Evolutionary conservation across 1,140 invertebrate species (phyloP), one percentile per base, ranked within the genome.

Genomic region (Marisa cornuarietis): DNA sequence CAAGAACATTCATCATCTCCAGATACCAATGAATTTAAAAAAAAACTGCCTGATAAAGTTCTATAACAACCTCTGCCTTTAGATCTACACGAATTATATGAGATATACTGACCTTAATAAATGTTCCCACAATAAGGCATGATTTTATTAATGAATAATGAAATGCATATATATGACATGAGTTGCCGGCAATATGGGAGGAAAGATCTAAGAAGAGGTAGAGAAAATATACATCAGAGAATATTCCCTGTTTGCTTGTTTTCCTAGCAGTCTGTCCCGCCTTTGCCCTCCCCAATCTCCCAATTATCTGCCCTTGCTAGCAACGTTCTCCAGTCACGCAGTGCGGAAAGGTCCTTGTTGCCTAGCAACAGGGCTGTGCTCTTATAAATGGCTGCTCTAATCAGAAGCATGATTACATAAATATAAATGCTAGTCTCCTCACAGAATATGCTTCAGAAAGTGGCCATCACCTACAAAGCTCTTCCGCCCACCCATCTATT

Each of bases 231-330:
- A 76, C 49, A 76, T 51, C 54, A n/a, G 13, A n/a, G 22, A n/a
- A 68, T 24, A n/a, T 31, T 68, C n/a, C 65, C 65, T 68, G 65
- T 68, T 11, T 68, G 65, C 51, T 74, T 74, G 72, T 74, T 74
- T 51, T 74, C 51, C 72, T 74, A 74, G 26, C 58, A n/a, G n/a
- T 16, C 61, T 26, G 87, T 95, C 95, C 9, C 92, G 18, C 51
- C 75, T 78, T 68, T 58, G 24, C 42, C 26, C 31, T 65, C 62
- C 49, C 63, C 42, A 52, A 71, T 58, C 58, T 71, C 68, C 63
- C 24, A 74, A 54, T 71, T 71, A 71, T 71, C 49, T 79, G 68
- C 69, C 63, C 63, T 52, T 79, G 63, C 49, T 61, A 24, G 81
- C 73, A 51, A 68, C 31, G 73, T 72, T 83, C 54, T 73, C 81